phyloP scores from a whole-genome alignment of 2,113 vertebrate species.

The Trogon surrucura region DNA sequence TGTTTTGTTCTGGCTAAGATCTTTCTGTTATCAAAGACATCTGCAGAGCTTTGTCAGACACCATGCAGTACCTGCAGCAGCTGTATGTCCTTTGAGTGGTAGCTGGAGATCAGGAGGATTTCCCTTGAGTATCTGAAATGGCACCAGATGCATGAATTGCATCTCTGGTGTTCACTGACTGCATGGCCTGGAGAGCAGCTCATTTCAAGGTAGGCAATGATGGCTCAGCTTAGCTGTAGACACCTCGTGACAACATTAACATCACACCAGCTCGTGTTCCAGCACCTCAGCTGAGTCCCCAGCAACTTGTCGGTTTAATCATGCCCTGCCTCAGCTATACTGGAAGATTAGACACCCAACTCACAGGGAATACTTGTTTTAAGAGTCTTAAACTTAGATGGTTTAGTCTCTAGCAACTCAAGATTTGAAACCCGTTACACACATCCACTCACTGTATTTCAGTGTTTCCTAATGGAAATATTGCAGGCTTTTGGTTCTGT shows the following conservation, averaged over 20 bases:
- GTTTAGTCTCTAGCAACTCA: not conserved
- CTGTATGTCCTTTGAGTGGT: not conserved
- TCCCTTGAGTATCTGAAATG: not conserved
- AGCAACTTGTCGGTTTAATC: not conserved
- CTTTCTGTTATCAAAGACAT: not conserved
- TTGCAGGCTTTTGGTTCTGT: not conserved
- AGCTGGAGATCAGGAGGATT: not conserved
- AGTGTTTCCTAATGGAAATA: not conserved
- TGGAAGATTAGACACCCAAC: not conserved
- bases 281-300: not conserved
- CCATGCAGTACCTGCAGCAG: not conserved
- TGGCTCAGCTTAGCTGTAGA: not conserved
- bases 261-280: not conserved
- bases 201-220: not conserved
- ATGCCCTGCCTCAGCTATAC: not conserved
- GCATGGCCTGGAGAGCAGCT: accelerated
- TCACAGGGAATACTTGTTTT: not conserved
- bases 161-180: not conserved
- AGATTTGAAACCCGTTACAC: not conserved
- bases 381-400: not conserved
- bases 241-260: not conserved
- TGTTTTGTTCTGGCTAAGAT: not conserved
- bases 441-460: not conserved
- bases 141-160: not conserved
- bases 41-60: not conserved